phyloP scores from a whole-genome alignment of 1,140 invertebrate species.

The Zaprionus lachaisei region DNA sequence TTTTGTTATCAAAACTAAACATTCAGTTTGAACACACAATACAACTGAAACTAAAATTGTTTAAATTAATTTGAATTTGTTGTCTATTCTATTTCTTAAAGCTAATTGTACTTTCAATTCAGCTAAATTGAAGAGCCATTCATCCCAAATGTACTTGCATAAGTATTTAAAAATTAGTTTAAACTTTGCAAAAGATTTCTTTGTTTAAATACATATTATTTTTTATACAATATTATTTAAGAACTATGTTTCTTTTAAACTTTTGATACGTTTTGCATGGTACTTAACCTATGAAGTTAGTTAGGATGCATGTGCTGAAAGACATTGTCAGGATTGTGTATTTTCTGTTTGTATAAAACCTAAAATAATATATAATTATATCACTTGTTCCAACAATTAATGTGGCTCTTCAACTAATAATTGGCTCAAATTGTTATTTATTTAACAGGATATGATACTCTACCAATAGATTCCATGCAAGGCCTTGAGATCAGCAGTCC shows the following conservation, averaged over 20 bases:
- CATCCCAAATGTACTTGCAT: neutral
- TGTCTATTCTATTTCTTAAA: neutral
- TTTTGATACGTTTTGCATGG: neutral
- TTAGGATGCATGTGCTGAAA: neutral
- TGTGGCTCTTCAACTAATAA: neutral
- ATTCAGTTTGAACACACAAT: neutral
- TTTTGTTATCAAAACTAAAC: neutral
- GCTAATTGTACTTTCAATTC: too few species aligned
- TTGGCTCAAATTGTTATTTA: constrained; percentile 4
- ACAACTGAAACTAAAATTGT: neutral
- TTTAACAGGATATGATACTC: constrained; percentile 94
- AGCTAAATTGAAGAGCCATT: neutral
- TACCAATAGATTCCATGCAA: constrained; percentile 98
- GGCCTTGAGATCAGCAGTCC: constrained; percentile 94
- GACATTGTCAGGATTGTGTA: neutral
- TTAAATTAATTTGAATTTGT: neutral
- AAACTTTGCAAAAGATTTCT: neutral
- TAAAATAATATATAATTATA: neutral
- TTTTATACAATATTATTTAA: neutral
- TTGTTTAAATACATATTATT: neutral
- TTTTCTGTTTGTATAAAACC: neutral
- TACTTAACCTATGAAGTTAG: neutral
- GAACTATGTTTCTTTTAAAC: too few species aligned
- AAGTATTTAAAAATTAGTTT: neutral
- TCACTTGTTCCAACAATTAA: neutral